Evolutionary conservation across 2,113 vertebrate species (phyloP).

Genomic region (Catharus fuscescens): DNA sequence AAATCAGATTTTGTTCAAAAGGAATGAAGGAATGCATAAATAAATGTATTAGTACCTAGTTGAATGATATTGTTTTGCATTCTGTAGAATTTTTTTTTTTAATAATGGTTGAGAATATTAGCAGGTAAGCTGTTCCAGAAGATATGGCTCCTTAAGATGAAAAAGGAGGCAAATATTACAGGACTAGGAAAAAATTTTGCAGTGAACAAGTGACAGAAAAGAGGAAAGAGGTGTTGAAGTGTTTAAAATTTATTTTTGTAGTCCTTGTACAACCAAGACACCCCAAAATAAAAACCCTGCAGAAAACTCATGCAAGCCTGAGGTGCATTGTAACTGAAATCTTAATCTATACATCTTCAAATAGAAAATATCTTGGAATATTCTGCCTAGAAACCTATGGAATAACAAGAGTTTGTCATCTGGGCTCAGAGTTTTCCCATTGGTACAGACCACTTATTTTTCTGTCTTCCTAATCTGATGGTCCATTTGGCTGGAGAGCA

Average conservation of each 20-base stretch:
- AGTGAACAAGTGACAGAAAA: not conserved
- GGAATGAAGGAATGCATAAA: conserved; percentile 37
- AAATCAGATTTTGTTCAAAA: conserved; percentile 39
- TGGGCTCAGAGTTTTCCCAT: not conserved
- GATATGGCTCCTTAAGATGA: not conserved
- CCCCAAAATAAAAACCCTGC: not conserved
- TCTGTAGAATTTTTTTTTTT: not conserved
- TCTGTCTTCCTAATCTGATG: not conserved
- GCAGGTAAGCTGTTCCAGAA: not conserved
- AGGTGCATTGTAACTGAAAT: not conserved
- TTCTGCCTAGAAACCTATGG: not conserved
- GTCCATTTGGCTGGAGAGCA: not conserved
- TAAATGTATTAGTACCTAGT: not conserved
- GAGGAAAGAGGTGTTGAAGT: not conserved
- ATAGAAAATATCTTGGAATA: not conserved
- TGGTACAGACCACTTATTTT: not conserved
- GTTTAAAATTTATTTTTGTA: not conserved
- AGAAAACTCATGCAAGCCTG: not conserved
- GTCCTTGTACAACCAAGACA: not conserved
- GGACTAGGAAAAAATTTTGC: not conserved
- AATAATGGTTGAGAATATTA: not conserved
- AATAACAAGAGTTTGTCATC: not conserved
- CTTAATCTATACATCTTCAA: not conserved
- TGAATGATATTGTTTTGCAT: not conserved
- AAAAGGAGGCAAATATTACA: not conserved